These are phyloP conservation scores for Galaxias olidus DNA, from an alignment of 2,797 vertebrate species.

Conservation along the genomic window DNA sequence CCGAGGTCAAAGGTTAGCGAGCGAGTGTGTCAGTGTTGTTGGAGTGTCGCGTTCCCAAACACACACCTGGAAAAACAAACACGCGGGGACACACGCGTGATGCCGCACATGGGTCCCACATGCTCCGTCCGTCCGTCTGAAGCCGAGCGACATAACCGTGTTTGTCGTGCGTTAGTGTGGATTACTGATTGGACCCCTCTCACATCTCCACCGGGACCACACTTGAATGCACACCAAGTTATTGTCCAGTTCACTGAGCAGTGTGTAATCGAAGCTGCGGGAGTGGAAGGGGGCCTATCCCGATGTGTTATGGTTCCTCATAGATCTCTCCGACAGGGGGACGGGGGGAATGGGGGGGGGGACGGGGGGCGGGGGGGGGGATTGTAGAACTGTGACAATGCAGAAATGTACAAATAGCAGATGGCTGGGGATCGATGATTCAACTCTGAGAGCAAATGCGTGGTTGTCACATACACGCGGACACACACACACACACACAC, in stretches of 20 bases:
- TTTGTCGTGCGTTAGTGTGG: too few species aligned
- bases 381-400: conserved; percentile 23
- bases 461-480: conserved; percentile 16
- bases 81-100: neutral
- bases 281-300: too few species aligned
- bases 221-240: too few species aligned
- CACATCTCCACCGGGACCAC: too few species aligned
- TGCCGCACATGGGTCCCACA: neutral
- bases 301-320: too few species aligned
- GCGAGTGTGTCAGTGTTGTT: conserved; percentile 42
- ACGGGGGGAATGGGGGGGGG: too few species aligned
- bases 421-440: conserved; percentile 24
- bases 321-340: too few species aligned
- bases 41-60: conserved; percentile 11
- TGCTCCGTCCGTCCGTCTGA: neutral
- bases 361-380: too few species aligned
- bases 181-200: too few species aligned
- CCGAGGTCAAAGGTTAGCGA: conserved; percentile 49
- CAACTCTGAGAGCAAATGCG: conserved; percentile 22
- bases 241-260: too few species aligned
- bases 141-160: neutral
- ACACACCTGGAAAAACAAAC: conserved; percentile 8
- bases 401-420: conserved; percentile 27
- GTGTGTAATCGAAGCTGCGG: too few species aligned
- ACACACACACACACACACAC: conserved; percentile 12